Evolutionary conservation across 2,888 invertebrate species (phyloP).

Genomic region (Lasioglossum figueresi): DNA sequence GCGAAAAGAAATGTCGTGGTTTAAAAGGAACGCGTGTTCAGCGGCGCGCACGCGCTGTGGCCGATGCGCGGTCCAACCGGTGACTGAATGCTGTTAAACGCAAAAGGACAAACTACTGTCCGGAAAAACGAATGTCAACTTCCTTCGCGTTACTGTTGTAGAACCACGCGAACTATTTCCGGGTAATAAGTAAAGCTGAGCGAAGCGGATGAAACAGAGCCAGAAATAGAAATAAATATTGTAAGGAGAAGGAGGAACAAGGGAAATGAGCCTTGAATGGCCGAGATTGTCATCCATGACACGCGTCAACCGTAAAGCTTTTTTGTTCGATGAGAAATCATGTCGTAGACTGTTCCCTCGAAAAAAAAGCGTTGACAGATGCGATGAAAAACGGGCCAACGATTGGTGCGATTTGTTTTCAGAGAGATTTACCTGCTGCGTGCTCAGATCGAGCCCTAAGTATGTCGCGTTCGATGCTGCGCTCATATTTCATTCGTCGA

Average conservation of each 20-base stretch:
- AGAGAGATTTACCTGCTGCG: conserved; percentile 89
- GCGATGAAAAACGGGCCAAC: background rate
- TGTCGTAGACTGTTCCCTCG: background rate
- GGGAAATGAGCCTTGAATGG: background rate
- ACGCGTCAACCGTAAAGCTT: conserved; percentile 2
- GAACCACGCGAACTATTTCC: background rate
- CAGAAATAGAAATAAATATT: background rate
- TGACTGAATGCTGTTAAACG: background rate
- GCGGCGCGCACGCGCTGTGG: conserved; percentile 17
- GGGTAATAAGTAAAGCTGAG: background rate
- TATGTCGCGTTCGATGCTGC: conserved; percentile 85
- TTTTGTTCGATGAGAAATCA: conserved; percentile 6
- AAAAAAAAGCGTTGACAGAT: background rate
- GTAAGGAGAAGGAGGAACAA: background rate
- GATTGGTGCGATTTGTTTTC: background rate
- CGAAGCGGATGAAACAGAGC: background rate
- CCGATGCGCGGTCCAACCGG: background rate
- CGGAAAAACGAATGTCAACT: conserved; percentile 19
- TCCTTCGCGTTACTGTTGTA: background rate
- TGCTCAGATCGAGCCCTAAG: conserved; percentile 94
- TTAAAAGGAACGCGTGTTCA: conserved; percentile 29
- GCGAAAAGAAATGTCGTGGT: background rate
- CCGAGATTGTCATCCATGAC: conserved; percentile 9
- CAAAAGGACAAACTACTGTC: conserved; percentile 14
- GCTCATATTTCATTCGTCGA: conserved; percentile 68